Conservation (phyloP, 2,797 vertebrate species). For the Coendou prehensilis region DNA sequence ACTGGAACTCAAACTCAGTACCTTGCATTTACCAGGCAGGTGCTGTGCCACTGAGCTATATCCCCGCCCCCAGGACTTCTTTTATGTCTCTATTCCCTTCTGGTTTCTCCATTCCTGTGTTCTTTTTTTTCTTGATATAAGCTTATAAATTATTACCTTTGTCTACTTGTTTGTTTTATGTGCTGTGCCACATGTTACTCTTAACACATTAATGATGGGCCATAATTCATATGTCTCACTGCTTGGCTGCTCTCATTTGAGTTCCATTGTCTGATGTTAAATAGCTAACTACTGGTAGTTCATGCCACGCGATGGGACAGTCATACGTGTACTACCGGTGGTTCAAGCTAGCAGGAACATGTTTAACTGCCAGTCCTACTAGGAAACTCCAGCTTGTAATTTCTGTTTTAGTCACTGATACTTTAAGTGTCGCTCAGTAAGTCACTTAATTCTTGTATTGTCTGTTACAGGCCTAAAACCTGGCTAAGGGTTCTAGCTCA, state of each 20-base stretch:
- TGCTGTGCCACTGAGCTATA: too few relatives aligned
- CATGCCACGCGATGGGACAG: neutral
- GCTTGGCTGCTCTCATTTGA: neutral
- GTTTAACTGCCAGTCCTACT: neutral
- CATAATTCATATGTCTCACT: neutral
- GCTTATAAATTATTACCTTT: neutral
- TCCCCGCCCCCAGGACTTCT: neutral
- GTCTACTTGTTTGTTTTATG: neutral
- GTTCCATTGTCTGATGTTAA: neutral
- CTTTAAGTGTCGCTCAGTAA: neutral
- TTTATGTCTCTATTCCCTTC: neutral
- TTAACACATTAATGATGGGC: neutral
- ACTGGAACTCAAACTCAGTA: too few relatives aligned
- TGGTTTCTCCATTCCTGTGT: neutral
- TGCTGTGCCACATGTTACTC: conserved; percentile 2
- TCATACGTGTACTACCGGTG: neutral
- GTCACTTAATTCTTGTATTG: neutral
- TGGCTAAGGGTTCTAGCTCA: neutral
- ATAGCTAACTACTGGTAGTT: neutral
- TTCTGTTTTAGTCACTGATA: conserved; percentile 19
- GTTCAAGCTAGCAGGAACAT: neutral
- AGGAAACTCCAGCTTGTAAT: neutral
- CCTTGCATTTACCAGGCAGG: too few relatives aligned
- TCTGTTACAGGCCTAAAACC: neutral
- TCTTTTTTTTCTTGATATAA: conserved; percentile 21